Conservation (phyloP, 1,140 invertebrate species). For the Zaprionus davidi region DNA sequence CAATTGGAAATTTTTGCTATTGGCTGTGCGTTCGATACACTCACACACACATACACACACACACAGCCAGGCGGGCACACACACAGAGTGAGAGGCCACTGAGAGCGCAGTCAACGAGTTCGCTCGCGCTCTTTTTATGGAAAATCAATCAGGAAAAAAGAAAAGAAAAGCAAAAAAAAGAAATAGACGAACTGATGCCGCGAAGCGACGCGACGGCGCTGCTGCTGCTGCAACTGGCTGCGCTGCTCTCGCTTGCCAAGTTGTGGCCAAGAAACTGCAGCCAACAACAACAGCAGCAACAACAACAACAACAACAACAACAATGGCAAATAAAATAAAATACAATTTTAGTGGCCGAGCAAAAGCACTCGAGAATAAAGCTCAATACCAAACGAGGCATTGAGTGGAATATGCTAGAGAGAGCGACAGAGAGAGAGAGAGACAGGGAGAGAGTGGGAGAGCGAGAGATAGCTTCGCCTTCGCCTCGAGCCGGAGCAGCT, state of each 20-base stretch:
- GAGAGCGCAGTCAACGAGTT: conserved; percentile 30
- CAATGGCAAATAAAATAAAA: conserved; percentile 36
- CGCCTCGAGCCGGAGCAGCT: no score
- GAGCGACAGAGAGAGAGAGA: neutral
- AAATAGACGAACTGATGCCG: conserved; percentile 12
- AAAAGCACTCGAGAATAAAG: conserved; percentile 58
- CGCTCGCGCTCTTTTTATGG: conserved; percentile 65
- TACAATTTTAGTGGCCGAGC: conserved; percentile 30
- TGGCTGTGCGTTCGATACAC: conserved; percentile 75
- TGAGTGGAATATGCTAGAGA: conserved; percentile 61
- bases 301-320: conserved; percentile 7
- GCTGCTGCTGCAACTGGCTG: conserved; percentile 7
- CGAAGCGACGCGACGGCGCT: conserved; percentile 26
- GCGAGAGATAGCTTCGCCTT: neutral
- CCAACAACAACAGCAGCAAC: conserved; percentile 27
- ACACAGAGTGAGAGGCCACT: conserved; percentile 34
- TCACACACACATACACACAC: conserved; percentile 31
- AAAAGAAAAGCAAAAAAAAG: conserved; percentile 32
- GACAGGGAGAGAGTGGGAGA: conserved; percentile 11
- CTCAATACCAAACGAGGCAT: conserved; percentile 75
- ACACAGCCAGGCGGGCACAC: conserved; percentile 13
- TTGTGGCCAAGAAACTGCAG: conserved; percentile 33
- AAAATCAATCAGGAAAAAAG: conserved; percentile 72
- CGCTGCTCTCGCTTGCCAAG: conserved; percentile 27
- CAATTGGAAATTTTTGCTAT: conserved; percentile 81